Base-by-base conservation (phyloP, 2,797 vertebrate genomes). In the Otolemur crassicaudatus region DNA sequence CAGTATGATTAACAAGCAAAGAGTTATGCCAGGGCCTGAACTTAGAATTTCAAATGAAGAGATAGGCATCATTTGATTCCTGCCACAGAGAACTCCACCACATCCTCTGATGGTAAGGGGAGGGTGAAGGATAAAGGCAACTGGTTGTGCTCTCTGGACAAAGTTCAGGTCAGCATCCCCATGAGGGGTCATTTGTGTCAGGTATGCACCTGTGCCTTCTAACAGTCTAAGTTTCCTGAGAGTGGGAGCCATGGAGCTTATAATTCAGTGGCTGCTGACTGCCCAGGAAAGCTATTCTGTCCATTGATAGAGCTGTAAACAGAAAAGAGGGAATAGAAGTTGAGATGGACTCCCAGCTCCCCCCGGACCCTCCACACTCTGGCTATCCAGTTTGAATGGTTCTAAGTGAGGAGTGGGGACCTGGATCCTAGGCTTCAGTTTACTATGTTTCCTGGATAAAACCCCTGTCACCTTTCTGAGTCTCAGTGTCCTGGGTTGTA, bases 31-130 rank as follows among this genome's bases (percentile, higher is more conserved):
- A 84, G 65, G 23, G 14, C 20, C 7, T 10, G 56, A 22, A 69
- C 49, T 76, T 80, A 40, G 80, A 70, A 75, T 75, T 87, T 76
- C 65, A 82, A 34, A 37, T 60, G 75, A 83, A 25, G 46, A 34
- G 20, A 4, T 34, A 56, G 63, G 53, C 19, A 22, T 27, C 23
- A 1, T 49, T 37, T 27, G 23, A n/a, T 69, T 53, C 37, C 17
- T 17, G 13, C 20, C 22, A 0, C 3, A 13, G 40, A 8, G 25
- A 10, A 27, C 9, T 43, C 1, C 3, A 2, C 29, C 3, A 4
- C 75, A 43, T 46, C 93, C 40, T 37, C 25, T 20, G 14, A 60
- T 11, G 20, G 25, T 22, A 3, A 67, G 58, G 63, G 22, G 4
- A 19, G 76, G 11, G 2, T 1, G 23, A 53, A 29, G 34, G 49